Conservation (phyloP, 1,140 invertebrate species). For the Stegodyphus dumicola region DNA sequence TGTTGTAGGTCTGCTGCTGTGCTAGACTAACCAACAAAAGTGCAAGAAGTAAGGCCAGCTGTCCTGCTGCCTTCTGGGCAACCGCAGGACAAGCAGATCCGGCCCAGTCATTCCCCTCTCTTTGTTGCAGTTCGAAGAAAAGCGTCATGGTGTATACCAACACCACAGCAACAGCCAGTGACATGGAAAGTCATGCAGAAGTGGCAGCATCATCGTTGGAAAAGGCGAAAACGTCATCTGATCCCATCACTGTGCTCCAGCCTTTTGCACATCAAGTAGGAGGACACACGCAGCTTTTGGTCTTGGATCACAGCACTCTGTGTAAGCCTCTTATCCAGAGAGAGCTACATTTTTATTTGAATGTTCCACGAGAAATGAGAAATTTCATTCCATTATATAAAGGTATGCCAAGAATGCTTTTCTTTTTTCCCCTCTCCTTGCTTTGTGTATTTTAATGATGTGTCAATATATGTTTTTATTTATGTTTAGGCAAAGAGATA, state of each 20-base stretch:
- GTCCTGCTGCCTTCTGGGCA: slow-evolving; percentile 43
- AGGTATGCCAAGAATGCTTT: slow-evolving; percentile 65
- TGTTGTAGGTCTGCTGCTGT: slow-evolving; percentile 35
- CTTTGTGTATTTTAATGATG: too few species aligned
- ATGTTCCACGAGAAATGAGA: slow-evolving; percentile 68
- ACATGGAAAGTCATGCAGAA: slow-evolving; percentile 26
- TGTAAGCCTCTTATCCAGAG: slow-evolving; percentile 70
- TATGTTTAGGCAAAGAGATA: too few species aligned
- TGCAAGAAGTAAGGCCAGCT: slow-evolving; percentile 23
- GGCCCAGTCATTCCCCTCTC: slow-evolving; percentile 2
- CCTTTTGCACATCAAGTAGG: slow-evolving; percentile 66
- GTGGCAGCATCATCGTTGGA: slow-evolving; percentile 38
- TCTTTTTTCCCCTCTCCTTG: background rate
- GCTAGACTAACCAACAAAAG: slow-evolving; percentile 30
- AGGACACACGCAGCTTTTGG: slow-evolving; percentile 69
- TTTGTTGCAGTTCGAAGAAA: background rate
- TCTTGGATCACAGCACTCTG: slow-evolving; percentile 68
- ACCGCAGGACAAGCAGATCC: slow-evolving; percentile 18
- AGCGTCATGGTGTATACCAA: slow-evolving; percentile 22
- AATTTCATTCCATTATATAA: slow-evolving; percentile 69
- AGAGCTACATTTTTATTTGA: slow-evolving; percentile 70
- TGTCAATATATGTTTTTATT: too few species aligned
- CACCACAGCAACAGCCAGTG: slow-evolving; percentile 1
- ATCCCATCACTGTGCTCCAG: slow-evolving; percentile 52
- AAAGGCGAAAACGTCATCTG: slow-evolving; percentile 23